A percentile compares a stretch with the other conserved stretches of the same genome.
These are phyloP conservation scores for Diachasmimorpha longicaudata DNA, from an alignment of 1,140 invertebrate genomes.

Conservation along the genomic window DNA sequence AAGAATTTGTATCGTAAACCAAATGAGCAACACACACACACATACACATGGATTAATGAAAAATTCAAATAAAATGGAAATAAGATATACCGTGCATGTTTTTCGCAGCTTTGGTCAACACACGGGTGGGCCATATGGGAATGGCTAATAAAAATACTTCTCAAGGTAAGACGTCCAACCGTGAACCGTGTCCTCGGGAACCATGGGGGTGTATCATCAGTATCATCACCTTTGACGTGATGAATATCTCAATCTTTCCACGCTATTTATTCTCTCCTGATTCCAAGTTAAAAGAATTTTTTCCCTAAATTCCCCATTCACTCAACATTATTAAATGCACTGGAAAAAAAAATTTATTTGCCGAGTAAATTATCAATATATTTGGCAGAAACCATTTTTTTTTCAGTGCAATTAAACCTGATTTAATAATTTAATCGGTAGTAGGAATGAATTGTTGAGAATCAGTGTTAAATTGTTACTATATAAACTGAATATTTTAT, in stretches of 20 bases:
- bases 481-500: background rate
- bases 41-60: background rate
- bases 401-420: too few species aligned
- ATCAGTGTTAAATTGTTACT: too few species aligned
- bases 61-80: conserved; percentile 22
- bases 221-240: conserved; percentile 10
- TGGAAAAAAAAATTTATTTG: too few species aligned
- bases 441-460: too few species aligned
- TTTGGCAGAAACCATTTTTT: too few species aligned
- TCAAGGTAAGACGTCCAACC: conserved; percentile 2
- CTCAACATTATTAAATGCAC: too few species aligned
- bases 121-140: conserved; percentile 5
- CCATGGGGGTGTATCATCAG: conserved; percentile 3
- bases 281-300: background rate
- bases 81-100: conserved; percentile 27
- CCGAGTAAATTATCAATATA: too few species aligned
- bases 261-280: background rate
- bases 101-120: conserved; percentile 17
- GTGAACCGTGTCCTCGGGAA: conserved; percentile 1
- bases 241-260: background rate
- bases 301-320: too few species aligned
- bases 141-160: conserved; percentile 1
- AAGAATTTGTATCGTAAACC: conserved; percentile 4
- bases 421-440: too few species aligned
- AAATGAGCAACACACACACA: background rate